A percentile compares a stretch with the other conserved stretches of the same genome.
Evolutionary conservation across 2,113 vertebrate genomes (phyloP).

Genomic region (Macroglossus sobrinus): DNA sequence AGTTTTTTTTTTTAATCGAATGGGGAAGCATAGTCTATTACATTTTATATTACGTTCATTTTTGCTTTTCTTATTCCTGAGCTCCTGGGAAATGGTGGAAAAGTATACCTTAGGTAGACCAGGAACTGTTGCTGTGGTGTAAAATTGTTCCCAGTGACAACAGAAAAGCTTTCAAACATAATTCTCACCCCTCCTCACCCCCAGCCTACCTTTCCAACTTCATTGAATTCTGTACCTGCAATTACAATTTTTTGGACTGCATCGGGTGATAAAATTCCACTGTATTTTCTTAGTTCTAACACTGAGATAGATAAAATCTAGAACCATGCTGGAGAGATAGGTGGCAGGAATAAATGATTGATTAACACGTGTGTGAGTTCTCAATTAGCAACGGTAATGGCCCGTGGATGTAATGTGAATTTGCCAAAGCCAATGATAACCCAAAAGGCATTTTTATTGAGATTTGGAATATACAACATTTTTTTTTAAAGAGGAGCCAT

Average conservation of each 20-base stretch:
- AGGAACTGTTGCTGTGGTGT: background rate
- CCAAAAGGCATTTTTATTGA: constrained; percentile 62
- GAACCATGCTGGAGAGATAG: background rate
- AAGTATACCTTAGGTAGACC: constrained; percentile 18
- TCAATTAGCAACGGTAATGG: constrained; percentile 70
- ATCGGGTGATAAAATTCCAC: background rate
- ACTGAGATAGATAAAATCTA: constrained; percentile 9
- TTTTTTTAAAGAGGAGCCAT: constrained; percentile 63
- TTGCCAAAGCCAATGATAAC: constrained; percentile 67
- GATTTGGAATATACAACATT: constrained; percentile 65
- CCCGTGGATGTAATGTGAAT: constrained; percentile 50
- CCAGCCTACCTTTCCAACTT: background rate
- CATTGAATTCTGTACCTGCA: background rate
- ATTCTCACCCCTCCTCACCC: background rate
- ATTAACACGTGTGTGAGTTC: constrained; percentile 37
- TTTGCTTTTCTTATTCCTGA: constrained; percentile 14
- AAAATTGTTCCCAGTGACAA: background rate
- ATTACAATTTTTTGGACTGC: background rate
- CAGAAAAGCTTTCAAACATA: background rate
- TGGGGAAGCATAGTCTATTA: background rate
- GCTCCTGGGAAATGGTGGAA: background rate
- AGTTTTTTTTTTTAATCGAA: background rate
- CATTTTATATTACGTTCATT: background rate
- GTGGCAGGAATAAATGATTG: constrained; percentile 60
- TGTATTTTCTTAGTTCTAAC: background rate